Percentiles rank a stretch among this genome's conserved stretches.
phyloP scores from a whole-genome alignment of 2,888 invertebrate genomes.

The Teleogryllus oceanicus region DNA sequence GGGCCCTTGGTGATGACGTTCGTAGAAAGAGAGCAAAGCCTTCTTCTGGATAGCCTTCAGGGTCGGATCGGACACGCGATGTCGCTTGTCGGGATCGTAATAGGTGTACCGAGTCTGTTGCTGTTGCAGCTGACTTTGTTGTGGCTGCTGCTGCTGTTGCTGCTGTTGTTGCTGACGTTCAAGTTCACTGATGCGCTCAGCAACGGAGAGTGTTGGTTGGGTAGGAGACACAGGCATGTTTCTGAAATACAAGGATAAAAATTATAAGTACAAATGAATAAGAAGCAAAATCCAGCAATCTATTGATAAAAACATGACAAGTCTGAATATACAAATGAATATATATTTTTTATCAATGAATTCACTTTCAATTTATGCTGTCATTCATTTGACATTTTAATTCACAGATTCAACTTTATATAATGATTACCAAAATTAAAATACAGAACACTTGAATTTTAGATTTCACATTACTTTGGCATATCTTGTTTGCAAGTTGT shows the following conservation, averaged over 20 bases:
- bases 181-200: constrained; percentile 62
- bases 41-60: constrained; percentile 79
- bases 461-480: too few relatives aligned
- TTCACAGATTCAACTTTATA: too few relatives aligned
- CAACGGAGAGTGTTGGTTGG: constrained; percentile 57
- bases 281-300: too few relatives aligned
- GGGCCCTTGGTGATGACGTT: constrained; percentile 58
- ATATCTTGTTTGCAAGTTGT: too few relatives aligned
- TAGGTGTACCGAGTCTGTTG: constrained; percentile 59
- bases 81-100: constrained; percentile 69
- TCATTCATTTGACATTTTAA: too few relatives aligned
- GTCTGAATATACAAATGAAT: too few relatives aligned
- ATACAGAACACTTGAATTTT: too few relatives aligned
- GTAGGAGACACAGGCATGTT: constrained; percentile 44
- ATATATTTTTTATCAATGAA: too few relatives aligned
- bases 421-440: too few relatives aligned
- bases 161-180: constrained; percentile 53
- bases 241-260: background rate
- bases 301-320: too few relatives aligned
- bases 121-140: constrained; percentile 28
- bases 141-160: constrained; percentile 33
- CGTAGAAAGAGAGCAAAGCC: constrained; percentile 75
- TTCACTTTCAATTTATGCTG: too few relatives aligned
- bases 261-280: too few relatives aligned
- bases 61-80: constrained; percentile 63